Evolutionary conservation across 2,113 vertebrate species (phyloP).

Genomic region (Cheirogaleus medius): DNA sequence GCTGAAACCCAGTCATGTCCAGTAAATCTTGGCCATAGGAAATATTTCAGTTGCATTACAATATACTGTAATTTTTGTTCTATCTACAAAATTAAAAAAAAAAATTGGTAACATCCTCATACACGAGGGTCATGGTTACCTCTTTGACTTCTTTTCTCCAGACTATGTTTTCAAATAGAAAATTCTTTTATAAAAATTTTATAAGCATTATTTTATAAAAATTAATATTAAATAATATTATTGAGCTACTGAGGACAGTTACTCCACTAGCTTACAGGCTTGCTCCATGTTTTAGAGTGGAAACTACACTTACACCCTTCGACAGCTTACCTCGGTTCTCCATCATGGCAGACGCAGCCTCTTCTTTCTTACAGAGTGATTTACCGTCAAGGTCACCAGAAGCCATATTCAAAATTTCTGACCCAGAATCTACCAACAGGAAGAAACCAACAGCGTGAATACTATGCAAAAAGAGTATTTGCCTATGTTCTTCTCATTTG

Average conservation of each 20-base stretch:
- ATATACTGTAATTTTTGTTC: neutral
- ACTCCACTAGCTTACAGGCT: neutral
- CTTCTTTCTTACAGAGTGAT: slow-evolving; percentile 15
- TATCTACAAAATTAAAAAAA: neutral
- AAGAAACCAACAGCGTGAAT: neutral
- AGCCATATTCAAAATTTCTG: slow-evolving; percentile 63
- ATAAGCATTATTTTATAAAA: neutral
- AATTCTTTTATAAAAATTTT: too few relatives aligned
- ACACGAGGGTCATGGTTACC: neutral
- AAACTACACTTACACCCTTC: neutral
- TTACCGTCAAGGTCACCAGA: slow-evolving; percentile 33
- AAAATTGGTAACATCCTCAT: neutral
- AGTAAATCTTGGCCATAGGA: neutral
- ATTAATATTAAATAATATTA: neutral
- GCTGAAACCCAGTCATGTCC: neutral
- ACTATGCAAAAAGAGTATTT: slow-evolving; percentile 41
- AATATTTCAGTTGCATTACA: neutral
- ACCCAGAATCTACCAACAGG: slow-evolving; percentile 58
- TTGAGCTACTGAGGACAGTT: neutral
- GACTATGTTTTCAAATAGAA: neutral
- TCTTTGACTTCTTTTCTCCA: neutral
- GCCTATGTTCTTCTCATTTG: slow-evolving; percentile 1
- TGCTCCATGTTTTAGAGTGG: neutral
- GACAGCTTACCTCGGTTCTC: slow-evolving; percentile 44
- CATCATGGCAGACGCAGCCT: neutral